Percentiles rank a stretch among this genome's conserved stretches.
Conservation (phyloP, 2,113 vertebrate species). For the Pogonocichla stellata region DNA sequence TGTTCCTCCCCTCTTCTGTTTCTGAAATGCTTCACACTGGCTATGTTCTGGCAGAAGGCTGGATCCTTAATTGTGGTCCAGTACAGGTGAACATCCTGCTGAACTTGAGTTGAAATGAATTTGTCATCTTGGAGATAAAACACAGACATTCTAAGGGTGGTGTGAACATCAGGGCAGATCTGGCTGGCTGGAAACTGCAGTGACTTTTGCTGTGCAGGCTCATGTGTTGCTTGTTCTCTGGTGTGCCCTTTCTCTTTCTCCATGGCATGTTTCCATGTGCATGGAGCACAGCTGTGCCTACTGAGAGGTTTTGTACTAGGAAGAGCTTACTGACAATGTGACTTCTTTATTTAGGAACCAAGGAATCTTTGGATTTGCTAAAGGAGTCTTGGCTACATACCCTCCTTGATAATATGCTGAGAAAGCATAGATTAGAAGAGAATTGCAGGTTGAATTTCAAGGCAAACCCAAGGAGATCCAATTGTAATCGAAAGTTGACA, state of each 20-base stretch:
- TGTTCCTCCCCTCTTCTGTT: neutral
- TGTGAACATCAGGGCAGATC: neutral
- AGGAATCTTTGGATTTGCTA: neutral
- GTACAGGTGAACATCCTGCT: neutral
- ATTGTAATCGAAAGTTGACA: neutral
- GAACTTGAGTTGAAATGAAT: neutral
- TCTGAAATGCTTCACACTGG: neutral
- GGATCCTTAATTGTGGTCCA: neutral
- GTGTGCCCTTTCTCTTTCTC: neutral
- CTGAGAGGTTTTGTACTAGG: neutral
- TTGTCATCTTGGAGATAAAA: neutral
- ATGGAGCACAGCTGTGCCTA: neutral
- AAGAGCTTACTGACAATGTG: neutral
- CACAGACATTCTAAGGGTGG: neutral
- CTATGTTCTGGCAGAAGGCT: neutral
- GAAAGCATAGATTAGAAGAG: neutral
- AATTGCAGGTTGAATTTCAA: neutral
- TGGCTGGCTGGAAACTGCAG: neutral
- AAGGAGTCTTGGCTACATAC: neutral
- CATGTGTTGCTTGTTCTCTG: neutral
- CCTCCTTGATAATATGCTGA: neutral
- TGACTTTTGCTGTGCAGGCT: neutral
- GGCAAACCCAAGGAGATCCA: neutral
- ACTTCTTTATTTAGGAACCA: neutral
- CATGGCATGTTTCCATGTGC: neutral